phyloP scores from a whole-genome alignment of 2,113 vertebrate species.

The Zootoca vivipara region DNA sequence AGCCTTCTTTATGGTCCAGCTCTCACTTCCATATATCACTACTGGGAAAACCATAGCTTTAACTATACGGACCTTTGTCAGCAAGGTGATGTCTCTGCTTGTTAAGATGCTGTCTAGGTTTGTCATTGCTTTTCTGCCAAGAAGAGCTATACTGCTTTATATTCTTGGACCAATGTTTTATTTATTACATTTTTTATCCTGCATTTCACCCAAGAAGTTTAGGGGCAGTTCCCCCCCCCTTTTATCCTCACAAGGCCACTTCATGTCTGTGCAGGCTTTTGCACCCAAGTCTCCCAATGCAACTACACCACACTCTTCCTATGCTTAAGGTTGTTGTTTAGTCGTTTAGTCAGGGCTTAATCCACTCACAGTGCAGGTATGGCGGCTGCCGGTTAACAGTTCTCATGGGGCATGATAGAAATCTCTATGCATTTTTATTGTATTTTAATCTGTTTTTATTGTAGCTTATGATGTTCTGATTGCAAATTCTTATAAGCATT shows the following conservation, averaged over 20 bases:
- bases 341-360: background rate
- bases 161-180: background rate
- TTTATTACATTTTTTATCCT: background rate
- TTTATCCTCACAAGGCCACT: background rate
- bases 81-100: no score
- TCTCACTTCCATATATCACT: no score
- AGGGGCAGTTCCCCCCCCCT: background rate
- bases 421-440: no score
- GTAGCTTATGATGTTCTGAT: no score
- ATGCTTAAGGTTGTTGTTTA: background rate
- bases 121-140: no score
- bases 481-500: no score
- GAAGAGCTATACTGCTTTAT: background rate
- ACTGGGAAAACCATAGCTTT: no score
- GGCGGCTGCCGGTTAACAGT: background rate
- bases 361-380: background rate
- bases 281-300: background rate
- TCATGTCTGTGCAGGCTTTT: background rate
- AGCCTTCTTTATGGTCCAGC: no score
- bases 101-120: no score
- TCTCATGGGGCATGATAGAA: background rate
- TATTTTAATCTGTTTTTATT: no score
- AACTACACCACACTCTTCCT: background rate
- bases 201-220: background rate
- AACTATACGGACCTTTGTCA: no score